These are phyloP conservation scores for Drosophila maculinotata DNA, from an alignment of 2,888 invertebrate genomes.

Conservation along the genomic window DNA sequence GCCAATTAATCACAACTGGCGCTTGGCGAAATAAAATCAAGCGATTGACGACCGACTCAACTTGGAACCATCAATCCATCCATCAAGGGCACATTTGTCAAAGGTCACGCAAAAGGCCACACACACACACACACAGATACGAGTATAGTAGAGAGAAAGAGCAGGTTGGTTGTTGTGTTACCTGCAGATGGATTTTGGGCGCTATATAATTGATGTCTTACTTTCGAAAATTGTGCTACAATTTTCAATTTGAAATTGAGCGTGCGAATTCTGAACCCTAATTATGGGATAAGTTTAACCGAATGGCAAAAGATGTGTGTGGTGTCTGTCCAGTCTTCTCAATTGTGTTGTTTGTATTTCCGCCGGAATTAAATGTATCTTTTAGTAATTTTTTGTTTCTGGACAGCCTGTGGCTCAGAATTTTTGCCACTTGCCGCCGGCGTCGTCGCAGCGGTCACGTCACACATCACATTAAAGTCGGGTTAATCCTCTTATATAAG, in stretches of 20 bases:
- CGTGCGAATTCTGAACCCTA: conserved; percentile 80
- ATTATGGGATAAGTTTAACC: conserved; percentile 65
- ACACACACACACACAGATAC: conserved; percentile 43
- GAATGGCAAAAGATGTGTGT: conserved; percentile 30
- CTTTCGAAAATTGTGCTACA: conserved; percentile 60
- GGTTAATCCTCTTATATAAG: conserved; percentile 67
- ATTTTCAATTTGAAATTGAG: conserved; percentile 79
- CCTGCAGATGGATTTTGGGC: conserved; percentile 26
- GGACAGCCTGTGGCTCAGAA: conserved; percentile 19
- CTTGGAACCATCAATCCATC: conserved; percentile 52
- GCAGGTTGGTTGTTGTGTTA: conserved; percentile 51
- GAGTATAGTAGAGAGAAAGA: conserved; percentile 23
- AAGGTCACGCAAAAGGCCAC: conserved; percentile 68
- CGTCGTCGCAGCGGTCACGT: conserved; percentile 53
- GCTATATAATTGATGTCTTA: conserved; percentile 69
- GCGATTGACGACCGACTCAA: conserved; percentile 16
- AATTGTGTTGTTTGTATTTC: conserved; percentile 59
- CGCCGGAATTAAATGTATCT: conserved; percentile 73
- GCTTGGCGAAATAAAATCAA: conserved; percentile 50
- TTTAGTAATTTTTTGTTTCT: conserved; percentile 27
- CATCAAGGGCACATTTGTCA: conserved; percentile 73
- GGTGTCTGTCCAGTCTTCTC: conserved; percentile 26
- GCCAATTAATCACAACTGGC: conserved; percentile 69
- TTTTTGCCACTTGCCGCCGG: conserved; percentile 62
- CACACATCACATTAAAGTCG: conserved; percentile 63